These are phyloP conservation scores for Panagrolaimus sp. DNA, from an alignment of 1,140 invertebrate species.

Conservation along the genomic window DNA sequence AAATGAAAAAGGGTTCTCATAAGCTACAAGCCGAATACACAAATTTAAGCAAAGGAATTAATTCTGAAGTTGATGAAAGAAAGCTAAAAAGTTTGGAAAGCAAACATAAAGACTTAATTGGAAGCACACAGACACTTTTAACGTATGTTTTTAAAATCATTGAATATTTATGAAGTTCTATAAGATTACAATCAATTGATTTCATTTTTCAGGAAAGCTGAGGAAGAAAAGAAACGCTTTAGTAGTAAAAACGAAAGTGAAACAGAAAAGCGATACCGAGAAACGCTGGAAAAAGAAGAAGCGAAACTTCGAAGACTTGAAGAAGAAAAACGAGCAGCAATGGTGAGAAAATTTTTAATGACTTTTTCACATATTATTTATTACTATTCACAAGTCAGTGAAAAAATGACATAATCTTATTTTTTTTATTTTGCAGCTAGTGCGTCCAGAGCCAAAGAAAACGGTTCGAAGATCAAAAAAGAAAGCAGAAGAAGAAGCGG, in stretches of 20 bases:
- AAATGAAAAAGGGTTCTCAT: constrained; percentile 31
- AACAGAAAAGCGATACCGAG: constrained; percentile 14
- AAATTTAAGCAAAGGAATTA: constrained; percentile 37
- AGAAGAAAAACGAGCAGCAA: background rate
- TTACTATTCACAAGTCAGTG: too few relatives aligned
- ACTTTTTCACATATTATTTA: background rate
- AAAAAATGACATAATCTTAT: too few relatives aligned
- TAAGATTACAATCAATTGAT: background rate
- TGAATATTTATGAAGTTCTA: too few relatives aligned
- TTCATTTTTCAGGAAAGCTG: constrained; percentile 16
- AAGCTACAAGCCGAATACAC: constrained; percentile 36
- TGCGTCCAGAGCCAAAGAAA: background rate
- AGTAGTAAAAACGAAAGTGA: constrained; percentile 7
- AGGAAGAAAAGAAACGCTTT: constrained; percentile 14
- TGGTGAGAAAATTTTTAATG: background rate
- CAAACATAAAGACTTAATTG: background rate
- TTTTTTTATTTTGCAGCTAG: background rate
- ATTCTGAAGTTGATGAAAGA: constrained; percentile 28
- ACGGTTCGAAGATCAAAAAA: constrained; percentile 15
- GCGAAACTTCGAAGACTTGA: background rate
- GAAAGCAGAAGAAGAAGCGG: constrained; percentile 12
- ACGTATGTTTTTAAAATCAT: constrained; percentile 2
- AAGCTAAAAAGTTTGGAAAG: constrained; percentile 29
- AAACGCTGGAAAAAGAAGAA: constrained; percentile 11
- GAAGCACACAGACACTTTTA: background rate